Base-by-base conservation (phyloP, 2,113 vertebrate genomes). In the Xenopus borealis region DNA sequence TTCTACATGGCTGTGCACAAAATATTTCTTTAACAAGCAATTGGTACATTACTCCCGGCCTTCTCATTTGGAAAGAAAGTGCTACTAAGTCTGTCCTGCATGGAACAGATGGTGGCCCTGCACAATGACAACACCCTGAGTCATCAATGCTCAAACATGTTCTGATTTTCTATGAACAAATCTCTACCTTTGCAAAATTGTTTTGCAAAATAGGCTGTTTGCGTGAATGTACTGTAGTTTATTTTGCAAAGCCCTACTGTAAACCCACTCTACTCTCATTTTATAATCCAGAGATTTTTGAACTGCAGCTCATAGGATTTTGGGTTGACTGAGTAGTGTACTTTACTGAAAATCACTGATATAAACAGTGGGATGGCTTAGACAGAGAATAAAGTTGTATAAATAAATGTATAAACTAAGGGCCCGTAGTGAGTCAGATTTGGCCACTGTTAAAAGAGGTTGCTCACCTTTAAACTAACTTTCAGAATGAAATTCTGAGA, bases 201-300 rank as follows among this genome's bases (percentile, higher is more conserved):
- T 6, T 40, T 40, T 50, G 46, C 30, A 69, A 62, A 69, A 63
- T 17, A 33, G 11, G n/a, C 20, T 7, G 33, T 44, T 69, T 69
- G 65, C 69, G 40, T 69, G 57, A 50, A 10, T 50, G 47, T 50
- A 50, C 63, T 44, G 18, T 64, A 50, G 44, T 62, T 53, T 46
- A n/a, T 33, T 46, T 46, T 46, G 55, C 12, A 23, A 12, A 58
- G 20, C 46, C 19, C 59, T 58, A 19, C 50, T 14, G 50, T 14
- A 53, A 14, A 17, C 17, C 50, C 17, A 17, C 50, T 14, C 50
- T 53, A 53, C 50, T 53, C 12, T 53, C 50, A 1, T 14, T 53
- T 14, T 53, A 53, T 53, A 14, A 53, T 53, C 8, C 12, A 40
- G 33, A 7, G 8, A 40, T 40, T 40, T 6, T 9, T 40, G 33